Evolutionary conservation across 2,888 invertebrate species (phyloP).

Genomic region (Schrankia costaestrigalis): DNA sequence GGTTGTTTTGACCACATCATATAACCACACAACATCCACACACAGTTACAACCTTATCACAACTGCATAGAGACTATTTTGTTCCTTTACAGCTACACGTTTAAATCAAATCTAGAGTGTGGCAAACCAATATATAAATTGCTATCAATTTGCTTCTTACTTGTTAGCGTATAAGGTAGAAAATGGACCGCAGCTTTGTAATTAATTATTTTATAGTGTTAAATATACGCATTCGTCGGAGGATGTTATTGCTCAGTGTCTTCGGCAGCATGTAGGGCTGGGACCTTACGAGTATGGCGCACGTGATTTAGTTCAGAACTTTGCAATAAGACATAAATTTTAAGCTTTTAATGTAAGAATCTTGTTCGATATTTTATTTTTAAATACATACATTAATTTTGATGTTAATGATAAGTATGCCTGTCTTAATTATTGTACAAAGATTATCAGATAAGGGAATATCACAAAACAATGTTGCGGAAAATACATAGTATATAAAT

Average conservation of each 20-base stretch:
- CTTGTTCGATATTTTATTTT: too few species aligned
- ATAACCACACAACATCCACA: constrained; percentile 7
- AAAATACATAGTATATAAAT: too few species aligned
- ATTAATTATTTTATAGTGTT: constrained; percentile 38
- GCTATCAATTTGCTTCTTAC: constrained; percentile 11
- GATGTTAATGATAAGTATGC: too few species aligned
- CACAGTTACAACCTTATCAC: constrained; percentile 5
- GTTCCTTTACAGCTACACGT: constrained; percentile 5
- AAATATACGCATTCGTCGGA: constrained; percentile 57
- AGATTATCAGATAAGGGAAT: too few species aligned
- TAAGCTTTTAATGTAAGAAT: too few species aligned
- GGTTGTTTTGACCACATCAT: constrained; percentile 45
- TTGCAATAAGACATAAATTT: constrained; percentile 26
- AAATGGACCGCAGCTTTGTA: background rate
- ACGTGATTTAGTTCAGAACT: constrained; percentile 29
- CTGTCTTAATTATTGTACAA: too few species aligned
- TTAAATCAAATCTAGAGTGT: constrained; percentile 18
- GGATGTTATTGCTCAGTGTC: constrained; percentile 74
- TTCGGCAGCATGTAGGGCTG: constrained; percentile 56
- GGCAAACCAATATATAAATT: constrained; percentile 10
- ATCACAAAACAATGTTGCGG: too few species aligned
- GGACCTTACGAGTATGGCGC: constrained; percentile 34
- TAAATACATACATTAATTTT: too few species aligned
- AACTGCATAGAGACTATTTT: constrained; percentile 10
- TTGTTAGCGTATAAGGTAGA: background rate